Evolutionary conservation across 2,888 invertebrate species (phyloP).

Genomic region (Phytoseiulus persimilis): DNA sequence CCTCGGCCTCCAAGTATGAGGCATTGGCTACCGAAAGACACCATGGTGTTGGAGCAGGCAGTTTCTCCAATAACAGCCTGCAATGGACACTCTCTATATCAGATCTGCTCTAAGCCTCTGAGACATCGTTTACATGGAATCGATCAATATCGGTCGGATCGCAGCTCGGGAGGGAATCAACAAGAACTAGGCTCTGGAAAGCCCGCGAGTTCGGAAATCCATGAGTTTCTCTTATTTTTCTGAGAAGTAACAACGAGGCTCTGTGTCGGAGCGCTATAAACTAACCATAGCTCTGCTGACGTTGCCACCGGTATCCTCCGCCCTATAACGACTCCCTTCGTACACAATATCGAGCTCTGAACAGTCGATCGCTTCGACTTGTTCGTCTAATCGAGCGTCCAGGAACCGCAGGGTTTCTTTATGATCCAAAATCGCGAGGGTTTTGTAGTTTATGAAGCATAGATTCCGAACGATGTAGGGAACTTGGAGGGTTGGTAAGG

Average conservation of each 20-base stretch:
- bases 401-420: slow-evolving; percentile 74
- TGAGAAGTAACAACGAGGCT: too few relatives aligned
- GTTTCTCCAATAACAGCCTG: slow-evolving; percentile 64
- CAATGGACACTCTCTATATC: slow-evolving; percentile 39
- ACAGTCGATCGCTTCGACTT: slow-evolving; percentile 70
- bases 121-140: background rate
- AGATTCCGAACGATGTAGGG: slow-evolving; percentile 64
- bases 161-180: too few relatives aligned
- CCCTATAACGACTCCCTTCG: slow-evolving; percentile 77
- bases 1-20: slow-evolving; percentile 62
- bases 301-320: slow-evolving; percentile 87
- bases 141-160: too few relatives aligned
- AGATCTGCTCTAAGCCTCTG: background rate
- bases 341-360: slow-evolving; percentile 72
- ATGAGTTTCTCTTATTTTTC: too few relatives aligned
- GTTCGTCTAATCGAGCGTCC: slow-evolving; percentile 78
- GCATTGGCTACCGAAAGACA: slow-evolving; percentile 62
- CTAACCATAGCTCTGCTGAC: slow-evolving; percentile 67
- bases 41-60: slow-evolving; percentile 66
- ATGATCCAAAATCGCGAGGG: slow-evolving; percentile 23
- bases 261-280: slow-evolving; percentile 38
- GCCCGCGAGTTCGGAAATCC: too few relatives aligned
- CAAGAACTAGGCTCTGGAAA: too few relatives aligned
- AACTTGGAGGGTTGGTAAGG: slow-evolving; percentile 63
- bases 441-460: slow-evolving; percentile 40